Percentiles rank a stretch among this genome's conserved stretches.
Conservation (phyloP, 2,888 invertebrate species). For the Clitarchus hookeri region DNA sequence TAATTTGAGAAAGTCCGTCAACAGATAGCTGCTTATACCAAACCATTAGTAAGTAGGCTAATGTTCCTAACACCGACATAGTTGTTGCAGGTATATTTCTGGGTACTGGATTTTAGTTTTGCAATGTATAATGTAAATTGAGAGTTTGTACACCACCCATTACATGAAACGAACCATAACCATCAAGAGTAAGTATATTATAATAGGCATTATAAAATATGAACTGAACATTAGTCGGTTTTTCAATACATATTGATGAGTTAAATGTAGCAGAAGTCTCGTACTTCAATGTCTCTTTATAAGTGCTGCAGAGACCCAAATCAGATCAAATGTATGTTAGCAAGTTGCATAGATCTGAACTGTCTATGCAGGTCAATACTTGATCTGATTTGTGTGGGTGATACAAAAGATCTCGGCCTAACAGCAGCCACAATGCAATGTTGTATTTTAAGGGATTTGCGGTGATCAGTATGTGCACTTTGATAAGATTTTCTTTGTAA, state of each 20-base stretch:
- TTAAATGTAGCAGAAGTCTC: not conserved
- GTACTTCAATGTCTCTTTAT: not conserved
- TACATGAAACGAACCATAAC: not conserved
- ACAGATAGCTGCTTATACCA: constrained; percentile 16
- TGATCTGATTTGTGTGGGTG: not conserved
- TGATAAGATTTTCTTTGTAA: not conserved
- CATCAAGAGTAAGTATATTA: not conserved
- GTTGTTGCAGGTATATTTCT: not conserved
- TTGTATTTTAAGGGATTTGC: not conserved
- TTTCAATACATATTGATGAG: too few species aligned
- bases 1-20: not conserved
- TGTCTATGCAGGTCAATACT: constrained; percentile 6
- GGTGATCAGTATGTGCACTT: not conserved
- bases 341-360: not conserved
- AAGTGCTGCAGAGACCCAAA: not conserved
- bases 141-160: not conserved
- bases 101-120: not conserved
- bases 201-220: not conserved
- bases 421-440: not conserved
- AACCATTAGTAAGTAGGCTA: constrained; percentile 6
- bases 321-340: not conserved
- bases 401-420: not conserved
- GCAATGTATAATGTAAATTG: not conserved
- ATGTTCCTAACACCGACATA: not conserved
- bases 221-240: too few species aligned